phyloP scores from a whole-genome alignment of 2,888 invertebrate species.

The Ormyrus labotus region DNA sequence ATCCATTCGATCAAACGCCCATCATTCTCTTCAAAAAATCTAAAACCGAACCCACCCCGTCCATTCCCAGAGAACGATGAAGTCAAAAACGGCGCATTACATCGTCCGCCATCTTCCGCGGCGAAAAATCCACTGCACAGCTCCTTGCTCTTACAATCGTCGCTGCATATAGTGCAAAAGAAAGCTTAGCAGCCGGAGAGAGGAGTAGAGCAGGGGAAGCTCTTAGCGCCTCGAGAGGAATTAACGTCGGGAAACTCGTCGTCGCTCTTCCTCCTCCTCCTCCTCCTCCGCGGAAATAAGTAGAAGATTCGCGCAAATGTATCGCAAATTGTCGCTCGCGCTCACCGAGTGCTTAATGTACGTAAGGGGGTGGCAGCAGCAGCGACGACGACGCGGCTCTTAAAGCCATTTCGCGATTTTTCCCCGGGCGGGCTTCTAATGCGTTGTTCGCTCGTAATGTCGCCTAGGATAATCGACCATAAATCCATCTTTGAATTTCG shows the following conservation, averaged over 20 bases:
- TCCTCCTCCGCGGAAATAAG: conserved; percentile 52
- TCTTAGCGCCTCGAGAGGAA: conserved; percentile 53
- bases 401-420: conserved; percentile 66
- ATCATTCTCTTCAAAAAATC: background rate
- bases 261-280: background rate
- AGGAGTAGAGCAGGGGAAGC: conserved; percentile 17
- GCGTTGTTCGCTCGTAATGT: conserved; percentile 63
- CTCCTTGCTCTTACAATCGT: no score
- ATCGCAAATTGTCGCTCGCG: conserved; percentile 74
- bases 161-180: background rate
- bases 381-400: conserved; percentile 34
- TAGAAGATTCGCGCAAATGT: conserved; percentile 69
- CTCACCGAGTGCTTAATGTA: conserved; percentile 72
- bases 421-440: conserved; percentile 67
- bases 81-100: background rate
- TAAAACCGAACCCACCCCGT: background rate
- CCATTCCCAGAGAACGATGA: background rate
- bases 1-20: no score
- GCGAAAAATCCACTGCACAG: background rate
- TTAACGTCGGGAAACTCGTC: conserved; percentile 50
- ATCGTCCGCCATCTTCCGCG: background rate
- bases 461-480: conserved; percentile 69
- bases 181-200: background rate
- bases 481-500: conserved; percentile 65
- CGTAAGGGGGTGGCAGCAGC: conserved; percentile 9